phyloP scores from a whole-genome alignment of 2,797 vertebrate species.

The Philypnodon macrostomus region DNA sequence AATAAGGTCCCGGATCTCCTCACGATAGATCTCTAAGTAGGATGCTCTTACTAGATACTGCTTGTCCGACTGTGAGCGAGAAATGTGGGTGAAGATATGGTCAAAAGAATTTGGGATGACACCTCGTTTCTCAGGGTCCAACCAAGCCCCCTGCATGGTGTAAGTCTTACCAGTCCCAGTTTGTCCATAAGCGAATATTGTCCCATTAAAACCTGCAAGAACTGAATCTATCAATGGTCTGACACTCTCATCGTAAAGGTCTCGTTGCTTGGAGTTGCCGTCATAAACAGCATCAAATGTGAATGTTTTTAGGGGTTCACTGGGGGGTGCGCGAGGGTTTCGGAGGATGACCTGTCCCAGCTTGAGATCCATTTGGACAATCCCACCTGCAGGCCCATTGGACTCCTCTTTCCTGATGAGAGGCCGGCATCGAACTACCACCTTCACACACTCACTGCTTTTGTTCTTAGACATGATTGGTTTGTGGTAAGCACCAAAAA shows the following conservation, averaged over 20 bases:
- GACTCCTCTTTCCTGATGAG: constrained; percentile 86
- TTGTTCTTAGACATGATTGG: constrained; percentile 80
- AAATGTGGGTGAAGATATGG: constrained; percentile 96
- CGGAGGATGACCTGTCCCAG: constrained; percentile 91
- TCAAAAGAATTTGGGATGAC: constrained; percentile 93
- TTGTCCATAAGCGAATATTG: constrained; percentile 92
- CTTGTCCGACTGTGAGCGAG: constrained; percentile 88
- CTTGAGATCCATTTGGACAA: constrained; percentile 87
- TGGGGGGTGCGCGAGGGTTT: constrained; percentile 82
- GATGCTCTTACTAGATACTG: constrained; percentile 95
- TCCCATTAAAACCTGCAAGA: constrained; percentile 91
- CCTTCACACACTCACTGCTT: constrained; percentile 89
- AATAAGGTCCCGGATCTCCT: constrained; percentile 92
- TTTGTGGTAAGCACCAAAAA: constrained; percentile 8
- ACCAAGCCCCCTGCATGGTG: constrained; percentile 93
- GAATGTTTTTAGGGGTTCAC: constrained; percentile 90
- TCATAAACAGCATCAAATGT: constrained; percentile 95
- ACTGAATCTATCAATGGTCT: constrained; percentile 90
- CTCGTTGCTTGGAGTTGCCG: constrained; percentile 84
- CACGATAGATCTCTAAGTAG: constrained; percentile 95
- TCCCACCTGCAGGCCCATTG: constrained; percentile 77
- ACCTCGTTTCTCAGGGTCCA: constrained; percentile 86
- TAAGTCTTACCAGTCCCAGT: constrained; percentile 96
- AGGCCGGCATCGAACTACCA: constrained; percentile 92
- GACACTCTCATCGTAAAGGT: constrained; percentile 92